Evolutionary conservation across 2,797 vertebrate species (phyloP).

Genomic region (Zalophus californianus): DNA sequence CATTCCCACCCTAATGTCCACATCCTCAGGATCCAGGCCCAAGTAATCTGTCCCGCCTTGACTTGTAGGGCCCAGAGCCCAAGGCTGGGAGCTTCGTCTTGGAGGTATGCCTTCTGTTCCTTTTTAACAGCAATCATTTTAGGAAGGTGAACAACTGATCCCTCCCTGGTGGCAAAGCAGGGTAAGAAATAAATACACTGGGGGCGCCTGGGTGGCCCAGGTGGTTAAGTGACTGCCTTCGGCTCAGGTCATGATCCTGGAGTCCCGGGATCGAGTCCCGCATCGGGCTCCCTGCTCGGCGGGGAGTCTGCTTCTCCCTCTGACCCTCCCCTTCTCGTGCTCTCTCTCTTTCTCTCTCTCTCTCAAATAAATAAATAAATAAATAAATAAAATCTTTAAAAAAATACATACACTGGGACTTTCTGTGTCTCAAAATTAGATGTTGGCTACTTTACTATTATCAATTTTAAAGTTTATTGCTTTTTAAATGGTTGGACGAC

Average conservation of each 20-base stretch:
- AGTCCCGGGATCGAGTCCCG: too few species aligned
- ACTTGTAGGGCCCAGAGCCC: slow-evolving; percentile 92
- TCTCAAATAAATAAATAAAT: too few species aligned
- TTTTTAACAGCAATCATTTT: slow-evolving; percentile 94
- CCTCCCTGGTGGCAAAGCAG: slow-evolving; percentile 92
- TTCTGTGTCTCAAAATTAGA: slow-evolving; percentile 46
- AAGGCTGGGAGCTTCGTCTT: slow-evolving; percentile 94
- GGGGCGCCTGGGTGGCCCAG: too few species aligned
- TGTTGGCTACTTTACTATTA: background rate
- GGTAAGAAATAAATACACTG: slow-evolving; percentile 21
- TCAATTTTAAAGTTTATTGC: background rate
- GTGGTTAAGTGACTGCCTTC: too few species aligned
- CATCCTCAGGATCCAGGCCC: slow-evolving; percentile 91
- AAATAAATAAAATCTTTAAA: background rate
- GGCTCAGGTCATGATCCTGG: too few species aligned
- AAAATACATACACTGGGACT: slow-evolving; percentile 52
- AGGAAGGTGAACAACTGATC: slow-evolving; percentile 93
- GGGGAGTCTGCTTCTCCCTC: too few species aligned
- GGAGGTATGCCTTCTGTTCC: slow-evolving; percentile 94
- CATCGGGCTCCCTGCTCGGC: too few species aligned
- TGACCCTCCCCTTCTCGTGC: too few species aligned
- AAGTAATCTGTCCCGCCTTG: slow-evolving; percentile 94
- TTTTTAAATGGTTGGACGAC: slow-evolving; percentile 39
- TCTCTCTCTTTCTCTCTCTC: too few species aligned
- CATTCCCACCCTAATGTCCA: slow-evolving; percentile 95